Percentiles rank a stretch among this genome's conserved stretches.
phyloP scores from a whole-genome alignment of 2,888 invertebrate genomes.

The Acholoe squamosa region DNA sequence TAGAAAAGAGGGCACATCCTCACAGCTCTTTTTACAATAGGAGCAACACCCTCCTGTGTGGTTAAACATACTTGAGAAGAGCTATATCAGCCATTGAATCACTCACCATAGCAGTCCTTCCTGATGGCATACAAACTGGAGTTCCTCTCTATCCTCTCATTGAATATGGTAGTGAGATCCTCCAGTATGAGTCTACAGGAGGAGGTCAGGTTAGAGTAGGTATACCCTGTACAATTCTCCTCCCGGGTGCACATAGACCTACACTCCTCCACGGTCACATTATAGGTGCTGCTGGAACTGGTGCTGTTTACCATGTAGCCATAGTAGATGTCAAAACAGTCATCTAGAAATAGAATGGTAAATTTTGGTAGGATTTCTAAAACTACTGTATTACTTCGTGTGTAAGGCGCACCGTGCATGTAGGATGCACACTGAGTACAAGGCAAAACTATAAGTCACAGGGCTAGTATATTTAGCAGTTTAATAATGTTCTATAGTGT shows the following conservation, averaged over 20 bases:
- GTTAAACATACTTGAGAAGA: too few relatives aligned
- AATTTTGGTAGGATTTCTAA: too few relatives aligned
- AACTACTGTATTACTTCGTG: too few relatives aligned
- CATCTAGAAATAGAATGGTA: conserved; percentile 31
- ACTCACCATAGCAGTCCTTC: conserved; percentile 21
- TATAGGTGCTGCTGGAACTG: neutral
- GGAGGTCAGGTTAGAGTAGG: neutral
- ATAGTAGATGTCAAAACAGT: conserved; percentile 49
- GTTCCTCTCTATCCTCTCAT: neutral
- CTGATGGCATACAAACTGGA: neutral
- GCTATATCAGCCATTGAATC: too few relatives aligned
- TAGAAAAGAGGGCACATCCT: too few relatives aligned
- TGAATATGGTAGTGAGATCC: neutral
- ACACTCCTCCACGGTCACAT: neutral
- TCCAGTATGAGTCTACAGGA: neutral
- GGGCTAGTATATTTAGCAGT: too few relatives aligned
- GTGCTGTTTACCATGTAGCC: conserved; percentile 7
- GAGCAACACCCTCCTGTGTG: too few relatives aligned
- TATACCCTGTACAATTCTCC: neutral
- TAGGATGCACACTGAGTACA: too few relatives aligned
- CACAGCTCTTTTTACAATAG: too few relatives aligned
- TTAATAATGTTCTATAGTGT: too few relatives aligned
- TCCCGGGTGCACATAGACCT: neutral
- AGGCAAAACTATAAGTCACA: too few relatives aligned
- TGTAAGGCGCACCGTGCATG: too few relatives aligned